phyloP scores from a whole-genome alignment of 64 coral and sea anemone genomes.

The Cladopsammia gracilis region DNA sequence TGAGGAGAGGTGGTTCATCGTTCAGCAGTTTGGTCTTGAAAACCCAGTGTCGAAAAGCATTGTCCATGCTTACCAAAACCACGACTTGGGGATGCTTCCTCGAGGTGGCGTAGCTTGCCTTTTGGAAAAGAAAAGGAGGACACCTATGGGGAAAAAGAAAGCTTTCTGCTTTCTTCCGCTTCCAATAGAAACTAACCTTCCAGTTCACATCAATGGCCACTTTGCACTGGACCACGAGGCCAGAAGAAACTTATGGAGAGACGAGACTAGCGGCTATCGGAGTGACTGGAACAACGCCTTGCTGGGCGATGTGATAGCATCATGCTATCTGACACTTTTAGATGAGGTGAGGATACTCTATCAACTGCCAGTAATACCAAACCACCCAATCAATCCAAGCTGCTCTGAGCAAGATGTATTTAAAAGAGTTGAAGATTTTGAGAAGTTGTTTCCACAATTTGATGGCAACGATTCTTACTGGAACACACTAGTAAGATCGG shows the following conservation, averaged over 20 bases:
- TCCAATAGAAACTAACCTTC: conserved; percentile 65
- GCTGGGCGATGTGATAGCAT: conserved; percentile 53
- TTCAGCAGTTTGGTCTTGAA: conserved; percentile 74
- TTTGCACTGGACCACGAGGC: conserved; percentile 83
- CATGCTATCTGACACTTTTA: conserved; percentile 75
- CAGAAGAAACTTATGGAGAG: conserved; percentile 66
- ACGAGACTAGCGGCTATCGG: conserved; percentile 43
- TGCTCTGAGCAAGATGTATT: neutral
- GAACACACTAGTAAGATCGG: neutral
- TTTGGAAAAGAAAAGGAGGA: neutral
- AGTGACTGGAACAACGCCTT: conserved; percentile 71
- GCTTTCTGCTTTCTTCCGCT: conserved; percentile 86
- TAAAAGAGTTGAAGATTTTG: neutral
- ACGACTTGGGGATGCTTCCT: conserved; percentile 72
- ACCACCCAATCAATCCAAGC: neutral
- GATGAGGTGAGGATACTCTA: conserved; percentile 47
- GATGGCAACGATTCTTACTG: neutral
- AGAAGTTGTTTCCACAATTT: conserved; percentile 14
- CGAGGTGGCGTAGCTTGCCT: conserved; percentile 63
- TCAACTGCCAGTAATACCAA: neutral
- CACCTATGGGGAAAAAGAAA: conserved; percentile 31
- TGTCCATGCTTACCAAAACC: conserved; percentile 18
- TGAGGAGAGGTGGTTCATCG: conserved; percentile 63
- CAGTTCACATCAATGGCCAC: conserved; percentile 90
- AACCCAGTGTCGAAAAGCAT: conserved; percentile 8